Conservation (phyloP, 2,888 invertebrate genomes). For the Schizaphis graminum region DNA sequence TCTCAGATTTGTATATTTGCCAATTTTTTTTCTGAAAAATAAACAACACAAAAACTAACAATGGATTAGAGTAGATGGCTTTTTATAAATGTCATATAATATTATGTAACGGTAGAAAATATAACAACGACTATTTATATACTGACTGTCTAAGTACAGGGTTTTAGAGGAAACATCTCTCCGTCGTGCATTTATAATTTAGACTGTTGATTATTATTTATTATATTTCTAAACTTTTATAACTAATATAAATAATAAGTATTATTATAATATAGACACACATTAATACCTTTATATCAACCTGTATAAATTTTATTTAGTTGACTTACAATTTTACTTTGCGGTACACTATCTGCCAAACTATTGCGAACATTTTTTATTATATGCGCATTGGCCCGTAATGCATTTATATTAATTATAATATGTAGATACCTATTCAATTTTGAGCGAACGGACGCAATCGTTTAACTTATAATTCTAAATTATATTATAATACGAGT, state of each 20-base stretch:
- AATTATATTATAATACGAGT: too few species aligned
- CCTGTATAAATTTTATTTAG: background rate
- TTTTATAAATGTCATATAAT: conserved; percentile 1
- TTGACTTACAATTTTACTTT: background rate
- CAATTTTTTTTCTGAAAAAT: conserved; percentile 35
- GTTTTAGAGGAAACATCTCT: background rate
- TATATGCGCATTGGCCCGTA: too few species aligned
- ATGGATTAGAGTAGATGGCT: conserved; percentile 17
- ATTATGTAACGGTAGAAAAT: conserved; percentile 42
- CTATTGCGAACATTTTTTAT: too few species aligned
- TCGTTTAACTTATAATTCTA: too few species aligned
- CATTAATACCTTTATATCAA: background rate
- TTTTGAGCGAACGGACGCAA: too few species aligned
- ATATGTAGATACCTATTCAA: too few species aligned
- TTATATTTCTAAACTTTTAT: background rate
- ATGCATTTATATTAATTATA: too few species aligned
- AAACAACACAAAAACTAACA: conserved; percentile 23
- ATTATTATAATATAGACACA: background rate
- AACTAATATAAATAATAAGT: background rate
- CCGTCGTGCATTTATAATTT: background rate
- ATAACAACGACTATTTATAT: conserved; percentile 41
- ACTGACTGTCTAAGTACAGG: background rate
- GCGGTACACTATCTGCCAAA: background rate
- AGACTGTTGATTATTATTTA: background rate
- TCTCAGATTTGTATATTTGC: conserved; percentile 30